Evolutionary conservation across 2,888 invertebrate species (phyloP), one percentile per base, ranked within the genome.

Genomic region (Micoletzkya japonica): DNA sequence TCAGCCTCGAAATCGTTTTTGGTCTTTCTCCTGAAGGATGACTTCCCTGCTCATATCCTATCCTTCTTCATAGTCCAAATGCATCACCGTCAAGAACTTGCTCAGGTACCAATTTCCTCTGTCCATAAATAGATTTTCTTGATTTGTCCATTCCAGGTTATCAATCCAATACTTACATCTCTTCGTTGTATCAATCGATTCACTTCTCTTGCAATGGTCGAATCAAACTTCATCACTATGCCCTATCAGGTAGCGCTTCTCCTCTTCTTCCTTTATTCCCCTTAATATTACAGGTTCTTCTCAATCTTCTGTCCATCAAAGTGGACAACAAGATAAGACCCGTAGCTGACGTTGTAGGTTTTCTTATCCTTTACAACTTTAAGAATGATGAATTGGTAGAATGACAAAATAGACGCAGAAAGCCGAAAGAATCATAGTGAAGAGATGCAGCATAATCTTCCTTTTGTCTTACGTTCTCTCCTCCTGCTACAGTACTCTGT

Each of bases 311-410:
- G 2, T 58, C 67, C 14, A 63, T 75, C 26, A 75, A 70, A 64
- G 17, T 66, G 54, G 39, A 26, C 1, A 44, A 69, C 30, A 77
- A 73, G 39, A 54, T 28, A 34, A 73, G 78, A 3, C 77, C 76
- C 10, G 52, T 79, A 36, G 66, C 69, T 50, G 73, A 77, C 52
- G 49, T 80, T 49, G 72, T 76, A 50, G 30, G 59, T 59, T 73
- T 4, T 26, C 39, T 4, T 17, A 24, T 39, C 26, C 14, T 17
- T 2, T 50, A 30, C 6, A n/a, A 69, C 36, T 59, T 32, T 44
- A 28, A 26, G 2, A 44, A 24, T 37, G 14, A 14, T n/a, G 10
- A 14, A 14, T 54, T 54, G 7, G n/a, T n/a, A 17, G 6, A n/a
- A 14, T 14, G n/a, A 26, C 10, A 14, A n/a, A n/a, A 54, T 7